Base-by-base conservation (phyloP, 2,113 vertebrate species). In the Lagopus leucura region DNA sequence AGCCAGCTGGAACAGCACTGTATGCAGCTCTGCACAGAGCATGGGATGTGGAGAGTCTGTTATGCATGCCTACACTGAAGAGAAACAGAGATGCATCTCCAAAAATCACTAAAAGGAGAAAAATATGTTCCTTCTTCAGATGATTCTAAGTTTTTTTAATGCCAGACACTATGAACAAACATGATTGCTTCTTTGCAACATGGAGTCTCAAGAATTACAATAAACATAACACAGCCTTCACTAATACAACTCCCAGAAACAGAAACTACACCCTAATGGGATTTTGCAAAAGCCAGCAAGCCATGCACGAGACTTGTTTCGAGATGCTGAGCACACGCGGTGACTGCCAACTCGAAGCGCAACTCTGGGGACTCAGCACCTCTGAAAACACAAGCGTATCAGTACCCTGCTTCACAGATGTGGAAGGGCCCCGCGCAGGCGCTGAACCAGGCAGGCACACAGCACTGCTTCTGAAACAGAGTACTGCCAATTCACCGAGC, bases 171-270 rank as follows among this genome's bases (percentile, higher is more conserved):
- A 88, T 69, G 74, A 82, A 88, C 67, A 90, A 92, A 93, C 82
- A 77, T 70, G 79, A 95, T 52, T 72, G 61, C 78, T 88, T 81
- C 81, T 92, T 76, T 95, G 95, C 84, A 94, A 93, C 92, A 94
- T 28, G 70, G 88, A 94, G 88, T 79, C 75, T 60, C 63, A 70
- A 61, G 74, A 88, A 96, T 86, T 90, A 86, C 70, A 94, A 90
- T 81, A 93, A 95, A 94, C 71, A 79, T 86, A 89, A 95, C 71
- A 38, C 6, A 64, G 91, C 58, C 78, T 92, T 92, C 82, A 83
- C 88, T 81, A 77, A 93, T 54, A 74, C 40, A 40, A 85, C 52
- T 93, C 93, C 89, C 91, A 94, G 92, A 82, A 74, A 94, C 55
- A 94, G 83, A 82, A 94, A 86, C 64, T 90, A 61, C 77, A 91